Percentiles rank a stretch among this genome's conserved stretches.
These are phyloP conservation scores for Enhydra lutris DNA, from an alignment of 2,113 vertebrate species.

Conservation along the genomic window DNA sequence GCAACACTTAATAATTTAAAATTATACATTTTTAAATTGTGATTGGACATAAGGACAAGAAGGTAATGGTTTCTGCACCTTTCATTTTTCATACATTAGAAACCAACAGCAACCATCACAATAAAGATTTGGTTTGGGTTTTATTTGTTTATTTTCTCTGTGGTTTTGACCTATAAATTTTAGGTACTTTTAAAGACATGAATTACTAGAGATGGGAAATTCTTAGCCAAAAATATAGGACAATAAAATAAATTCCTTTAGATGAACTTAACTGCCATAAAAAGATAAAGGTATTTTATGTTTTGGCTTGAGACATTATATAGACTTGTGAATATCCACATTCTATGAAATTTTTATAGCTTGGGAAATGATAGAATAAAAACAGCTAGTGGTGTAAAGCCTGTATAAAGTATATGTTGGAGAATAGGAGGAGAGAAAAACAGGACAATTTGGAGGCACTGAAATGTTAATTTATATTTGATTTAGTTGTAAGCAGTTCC, in stretches of 20 bases:
- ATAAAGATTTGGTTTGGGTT: not conserved
- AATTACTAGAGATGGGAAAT: not conserved
- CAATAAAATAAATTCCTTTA: not conserved
- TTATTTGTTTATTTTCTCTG: not conserved
- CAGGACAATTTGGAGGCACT: not conserved
- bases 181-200: not conserved
- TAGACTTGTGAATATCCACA: not conserved
- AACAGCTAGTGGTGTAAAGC: not conserved
- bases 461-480: not conserved
- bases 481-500: not conserved
- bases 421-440: not conserved
- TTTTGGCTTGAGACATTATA: not conserved
- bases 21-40: not conserved
- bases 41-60: not conserved
- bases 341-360: not conserved
- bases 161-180: not conserved
- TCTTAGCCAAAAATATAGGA: not conserved
- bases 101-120: not conserved
- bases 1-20: not conserved
- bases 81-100: not conserved
- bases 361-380: not conserved
- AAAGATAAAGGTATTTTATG: not conserved
- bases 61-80: not conserved
- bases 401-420: not conserved
- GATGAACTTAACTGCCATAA: not conserved